phyloP scores from a whole-genome alignment of 2,888 invertebrate genomes.

The Rotaria magnacalcarata region DNA sequence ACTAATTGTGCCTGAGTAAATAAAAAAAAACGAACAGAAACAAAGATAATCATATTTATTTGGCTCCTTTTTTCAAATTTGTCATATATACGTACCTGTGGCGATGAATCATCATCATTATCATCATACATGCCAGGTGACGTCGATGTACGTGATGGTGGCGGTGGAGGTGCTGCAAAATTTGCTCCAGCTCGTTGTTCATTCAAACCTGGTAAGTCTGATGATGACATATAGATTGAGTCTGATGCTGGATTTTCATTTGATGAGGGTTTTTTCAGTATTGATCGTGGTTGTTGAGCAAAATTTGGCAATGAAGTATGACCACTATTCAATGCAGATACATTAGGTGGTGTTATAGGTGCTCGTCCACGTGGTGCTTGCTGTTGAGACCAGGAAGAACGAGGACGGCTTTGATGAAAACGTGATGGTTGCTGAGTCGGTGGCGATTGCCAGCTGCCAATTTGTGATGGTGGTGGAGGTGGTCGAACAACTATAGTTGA shows the following conservation, averaged over 20 bases:
- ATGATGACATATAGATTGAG: neutral
- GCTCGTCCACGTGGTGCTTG: neutral
- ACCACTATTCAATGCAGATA: neutral
- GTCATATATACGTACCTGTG: neutral
- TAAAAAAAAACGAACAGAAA: neutral
- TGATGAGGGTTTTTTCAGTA: slow-evolving; percentile 2
- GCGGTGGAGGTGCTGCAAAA: neutral
- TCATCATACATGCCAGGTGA: neutral
- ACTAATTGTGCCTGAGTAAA: neutral
- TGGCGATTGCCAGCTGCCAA: slow-evolving; percentile 24
- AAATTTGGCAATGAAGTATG: neutral
- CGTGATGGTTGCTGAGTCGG: slow-evolving; percentile 21
- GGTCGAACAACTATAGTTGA: neutral
- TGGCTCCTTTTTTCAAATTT: neutral
- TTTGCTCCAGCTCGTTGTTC: neutral
- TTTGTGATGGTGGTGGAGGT: neutral
- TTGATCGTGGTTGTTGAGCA: slow-evolving; percentile 33
- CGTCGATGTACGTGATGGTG: neutral
- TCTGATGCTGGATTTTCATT: neutral
- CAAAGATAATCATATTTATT: neutral
- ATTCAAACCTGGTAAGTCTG: neutral
- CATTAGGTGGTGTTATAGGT: slow-evolving; percentile 3
- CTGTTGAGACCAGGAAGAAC: slow-evolving; percentile 3
- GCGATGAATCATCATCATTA: slow-evolving; percentile 25
- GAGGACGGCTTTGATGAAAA: neutral